These are phyloP conservation scores for Crepidodera aurea DNA, from an alignment of 2,888 invertebrate species.

Conservation along the genomic window DNA sequence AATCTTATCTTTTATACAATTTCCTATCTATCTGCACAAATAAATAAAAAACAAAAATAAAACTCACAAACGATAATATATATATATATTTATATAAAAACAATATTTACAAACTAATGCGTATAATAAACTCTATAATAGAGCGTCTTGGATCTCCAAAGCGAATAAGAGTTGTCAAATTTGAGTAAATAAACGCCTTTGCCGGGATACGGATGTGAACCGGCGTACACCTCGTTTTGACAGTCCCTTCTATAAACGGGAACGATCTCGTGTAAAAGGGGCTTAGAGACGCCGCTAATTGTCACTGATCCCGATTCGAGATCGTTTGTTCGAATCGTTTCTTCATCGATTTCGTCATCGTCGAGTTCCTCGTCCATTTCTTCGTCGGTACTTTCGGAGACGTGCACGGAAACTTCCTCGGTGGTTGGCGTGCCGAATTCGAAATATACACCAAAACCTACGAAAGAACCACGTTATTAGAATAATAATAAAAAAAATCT, in stretches of 20 bases:
- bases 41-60: background rate
- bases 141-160: constrained; percentile 98
- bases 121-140: constrained; percentile 99
- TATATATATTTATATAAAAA: constrained; percentile 6
- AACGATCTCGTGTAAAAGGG: constrained; percentile 84
- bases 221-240: constrained; percentile 97
- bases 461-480: constrained; percentile 1
- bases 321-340: constrained; percentile 62
- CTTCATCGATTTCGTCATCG: constrained; percentile 66
- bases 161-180: constrained; percentile 98
- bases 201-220: constrained; percentile 95
- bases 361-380: constrained; percentile 73
- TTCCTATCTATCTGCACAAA: too few relatives aligned
- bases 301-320: constrained; percentile 66
- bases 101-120: constrained; percentile 59
- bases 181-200: constrained; percentile 97
- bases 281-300: constrained; percentile 57
- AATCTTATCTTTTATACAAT: too few relatives aligned
- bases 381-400: constrained; percentile 94
- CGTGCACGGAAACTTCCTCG: constrained; percentile 90
- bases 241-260: constrained; percentile 96
- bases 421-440: constrained; percentile 93
- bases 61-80: constrained; percentile 1
- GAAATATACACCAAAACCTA: constrained; percentile 95
- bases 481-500: background rate